Base-by-base conservation (phyloP, 2,797 vertebrate species). In the Liasis olivaceus region DNA sequence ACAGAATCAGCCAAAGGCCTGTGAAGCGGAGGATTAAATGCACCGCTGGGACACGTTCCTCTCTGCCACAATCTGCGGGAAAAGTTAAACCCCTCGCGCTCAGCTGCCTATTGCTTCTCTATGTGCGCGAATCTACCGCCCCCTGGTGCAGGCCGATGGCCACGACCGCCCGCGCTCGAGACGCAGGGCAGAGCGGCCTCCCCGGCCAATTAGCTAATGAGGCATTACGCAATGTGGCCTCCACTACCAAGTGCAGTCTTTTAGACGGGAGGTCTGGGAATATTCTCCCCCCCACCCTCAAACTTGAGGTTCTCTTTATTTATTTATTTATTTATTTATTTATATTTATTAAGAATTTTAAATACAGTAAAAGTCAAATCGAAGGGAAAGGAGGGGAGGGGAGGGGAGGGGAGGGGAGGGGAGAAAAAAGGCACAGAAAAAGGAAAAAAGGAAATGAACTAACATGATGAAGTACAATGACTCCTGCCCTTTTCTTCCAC, bases 101-200 rank as follows among this genome's bases (percentile, higher is more conserved):
- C 20, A 17, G 36, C 31, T 26, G 28, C 8, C 14, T 8, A 6
- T 36, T n/a, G 24, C 77, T 26, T 47, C 22, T 84, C 4, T 6
- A 59, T 42, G 5, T 20, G 6, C 3, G 28, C 56, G 87, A 66
- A 92, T 66, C 66, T 58, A 54, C 12, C 64, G 91, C 91, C 91
- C 84, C 60, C 91, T 89, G 84, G 60, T 85, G 87, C 59, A 28
- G 6, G 91, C 72, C 1, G 42, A 28, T 3, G 22, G 14, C 89
- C 56, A 64, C 42, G n/a, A 58, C 72, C 7, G 11, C 9, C 59
- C 22, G 60, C 15, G 6, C 0, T 36, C 31, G 20, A 36, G 14
- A 2, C 6, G 2, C 0, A 1, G 24, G 26, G 1, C 15, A 56
- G 17, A 5, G 8, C 14, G 6, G 42, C 36, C 20, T 42, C 12